Percentiles rank a stretch among this genome's conserved stretches.
These are phyloP conservation scores for Scaptomyza caliginosa DNA, from an alignment of 2,888 invertebrate genomes.

Conservation along the genomic window DNA sequence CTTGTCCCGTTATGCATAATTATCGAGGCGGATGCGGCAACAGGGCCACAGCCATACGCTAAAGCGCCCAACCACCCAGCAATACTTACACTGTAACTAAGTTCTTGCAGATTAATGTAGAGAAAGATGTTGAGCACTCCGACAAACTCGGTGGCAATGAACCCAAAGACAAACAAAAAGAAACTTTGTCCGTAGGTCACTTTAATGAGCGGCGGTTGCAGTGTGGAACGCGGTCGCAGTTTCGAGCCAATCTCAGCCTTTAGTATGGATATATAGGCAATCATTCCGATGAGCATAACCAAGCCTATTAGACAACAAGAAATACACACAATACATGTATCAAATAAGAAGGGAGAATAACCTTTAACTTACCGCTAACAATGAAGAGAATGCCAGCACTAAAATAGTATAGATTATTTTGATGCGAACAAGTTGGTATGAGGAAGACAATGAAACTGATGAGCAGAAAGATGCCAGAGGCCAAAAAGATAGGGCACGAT, in stretches of 20 bases:
- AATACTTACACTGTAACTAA: slow-evolving; percentile 82
- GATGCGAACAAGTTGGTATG: slow-evolving; percentile 89
- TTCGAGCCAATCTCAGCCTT: slow-evolving; percentile 96
- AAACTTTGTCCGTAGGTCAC: slow-evolving; percentile 95
- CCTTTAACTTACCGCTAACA: slow-evolving; percentile 89
- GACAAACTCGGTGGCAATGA: slow-evolving; percentile 92
- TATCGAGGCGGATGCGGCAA: slow-evolving; percentile 18
- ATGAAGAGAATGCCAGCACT: slow-evolving; percentile 94
- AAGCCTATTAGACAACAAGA: slow-evolving; percentile 86
- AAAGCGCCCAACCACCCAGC: neutral
- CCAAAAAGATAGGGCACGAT: slow-evolving; percentile 92
- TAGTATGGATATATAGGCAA: slow-evolving; percentile 96
- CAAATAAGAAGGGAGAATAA: no score
- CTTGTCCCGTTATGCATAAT: slow-evolving; percentile 13
- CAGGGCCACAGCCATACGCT: neutral
- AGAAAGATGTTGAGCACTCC: slow-evolving; percentile 94
- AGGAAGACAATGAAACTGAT: slow-evolving; percentile 92
- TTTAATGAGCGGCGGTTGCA: slow-evolving; percentile 91
- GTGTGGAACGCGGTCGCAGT: slow-evolving; percentile 90
- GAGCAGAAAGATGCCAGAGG: slow-evolving; percentile 90
- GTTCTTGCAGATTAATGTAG: slow-evolving; percentile 87
- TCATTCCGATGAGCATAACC: slow-evolving; percentile 94
- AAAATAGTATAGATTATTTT: slow-evolving; percentile 91
- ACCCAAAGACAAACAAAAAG: slow-evolving; percentile 92
- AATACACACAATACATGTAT: neutral